phyloP scores from a whole-genome alignment of 2,888 invertebrate species.

The Sesia bembeciformis region DNA sequence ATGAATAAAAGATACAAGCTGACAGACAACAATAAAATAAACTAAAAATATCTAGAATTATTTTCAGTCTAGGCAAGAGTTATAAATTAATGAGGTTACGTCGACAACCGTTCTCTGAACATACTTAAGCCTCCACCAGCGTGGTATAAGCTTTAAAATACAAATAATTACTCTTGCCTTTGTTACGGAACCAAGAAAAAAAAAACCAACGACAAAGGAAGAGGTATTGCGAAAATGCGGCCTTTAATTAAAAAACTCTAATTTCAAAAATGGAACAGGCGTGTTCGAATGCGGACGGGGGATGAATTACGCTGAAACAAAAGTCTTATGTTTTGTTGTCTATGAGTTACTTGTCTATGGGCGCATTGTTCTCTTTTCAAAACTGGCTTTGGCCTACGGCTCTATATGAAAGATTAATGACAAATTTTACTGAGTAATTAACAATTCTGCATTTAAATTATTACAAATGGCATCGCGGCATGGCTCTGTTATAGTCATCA shows the following conservation, averaged over 20 bases:
- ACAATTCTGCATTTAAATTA: too few relatives aligned
- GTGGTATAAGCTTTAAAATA: neutral
- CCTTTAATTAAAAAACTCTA: conserved; percentile 38
- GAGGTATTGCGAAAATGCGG: conserved; percentile 30
- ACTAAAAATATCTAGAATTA: neutral
- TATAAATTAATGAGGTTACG: neutral
- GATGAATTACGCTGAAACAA: conserved; percentile 3
- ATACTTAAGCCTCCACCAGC: neutral
- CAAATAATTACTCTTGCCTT: conserved; percentile 9
- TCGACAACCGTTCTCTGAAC: neutral
- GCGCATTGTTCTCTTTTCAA: neutral
- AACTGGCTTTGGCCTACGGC: neutral
- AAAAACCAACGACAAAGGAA: conserved; percentile 26
- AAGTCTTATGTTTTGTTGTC: neutral
- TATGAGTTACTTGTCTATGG: neutral
- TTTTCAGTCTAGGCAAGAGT: neutral
- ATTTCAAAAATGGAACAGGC: conserved; percentile 33
- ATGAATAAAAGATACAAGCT: too few relatives aligned
- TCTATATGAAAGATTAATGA: neutral
- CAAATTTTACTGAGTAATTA: neutral
- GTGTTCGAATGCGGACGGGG: conserved; percentile 13
- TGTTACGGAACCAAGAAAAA: conserved; percentile 14
- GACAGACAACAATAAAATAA: too few relatives aligned
- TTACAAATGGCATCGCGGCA: too few relatives aligned
- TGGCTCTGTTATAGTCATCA: too few relatives aligned